Evolutionary conservation across 92 coral and sea anemone genomes (phyloP).

Genomic region (Parazoanthus swiftii): DNA sequence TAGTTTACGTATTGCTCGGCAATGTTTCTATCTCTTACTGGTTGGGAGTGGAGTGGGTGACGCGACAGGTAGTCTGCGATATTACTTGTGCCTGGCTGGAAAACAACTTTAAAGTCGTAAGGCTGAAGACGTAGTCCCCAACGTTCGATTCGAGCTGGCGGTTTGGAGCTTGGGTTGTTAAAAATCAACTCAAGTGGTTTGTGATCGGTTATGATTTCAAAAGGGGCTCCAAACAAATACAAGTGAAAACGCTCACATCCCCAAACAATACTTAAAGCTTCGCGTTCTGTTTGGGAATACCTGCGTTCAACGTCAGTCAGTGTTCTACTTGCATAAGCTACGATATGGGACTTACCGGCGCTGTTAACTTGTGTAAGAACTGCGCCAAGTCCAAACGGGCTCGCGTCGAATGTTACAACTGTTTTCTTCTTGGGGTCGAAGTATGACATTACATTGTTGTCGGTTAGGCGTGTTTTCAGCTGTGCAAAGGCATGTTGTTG

Average conservation of each 20-base stretch:
- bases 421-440: slow-evolving; percentile 29
- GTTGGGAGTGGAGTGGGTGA: slow-evolving; percentile 32
- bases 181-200: slow-evolving; percentile 11
- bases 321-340: slow-evolving; percentile 51
- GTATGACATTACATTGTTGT: slow-evolving; percentile 33
- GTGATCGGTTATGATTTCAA: slow-evolving; percentile 39
- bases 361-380: slow-evolving; percentile 46
- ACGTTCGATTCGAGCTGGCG: slow-evolving; percentile 14
- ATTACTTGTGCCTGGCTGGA: neutral
- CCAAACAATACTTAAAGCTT: slow-evolving; percentile 49
- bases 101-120: neutral
- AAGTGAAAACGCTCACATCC: slow-evolving; percentile 45
- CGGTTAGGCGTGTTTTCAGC: slow-evolving; percentile 38
- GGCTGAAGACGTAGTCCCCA: slow-evolving; percentile 21
- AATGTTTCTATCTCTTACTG: slow-evolving; percentile 29
- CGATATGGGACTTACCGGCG: slow-evolving; percentile 32
- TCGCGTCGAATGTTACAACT: slow-evolving; percentile 46
- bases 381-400: slow-evolving; percentile 50
- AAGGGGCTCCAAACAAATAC: slow-evolving; percentile 43
- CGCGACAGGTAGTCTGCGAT: slow-evolving; percentile 45
- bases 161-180: slow-evolving; percentile 25
- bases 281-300: slow-evolving; percentile 54
- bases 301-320: slow-evolving; percentile 48
- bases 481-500: slow-evolving; percentile 31
- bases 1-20: slow-evolving; percentile 46